Conservation (phyloP, 2,888 invertebrate species). For the Ormyrus labotus region DNA sequence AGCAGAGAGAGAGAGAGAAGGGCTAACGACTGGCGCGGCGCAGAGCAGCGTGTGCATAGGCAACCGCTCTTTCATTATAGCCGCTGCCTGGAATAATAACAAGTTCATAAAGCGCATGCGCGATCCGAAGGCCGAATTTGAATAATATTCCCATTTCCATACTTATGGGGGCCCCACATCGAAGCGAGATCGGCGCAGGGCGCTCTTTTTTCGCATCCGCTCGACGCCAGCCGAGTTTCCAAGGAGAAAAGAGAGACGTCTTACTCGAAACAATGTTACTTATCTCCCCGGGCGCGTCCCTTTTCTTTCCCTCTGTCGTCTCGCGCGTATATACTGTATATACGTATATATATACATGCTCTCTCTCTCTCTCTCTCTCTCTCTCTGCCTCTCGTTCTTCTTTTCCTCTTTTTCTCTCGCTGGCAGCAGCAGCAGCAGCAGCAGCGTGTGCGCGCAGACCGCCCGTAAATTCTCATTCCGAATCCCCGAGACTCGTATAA, state of each 20-base stretch:
- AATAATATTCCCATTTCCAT: constrained; percentile 70
- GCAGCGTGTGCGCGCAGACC: constrained; percentile 60
- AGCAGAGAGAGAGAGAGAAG: constrained; percentile 40
- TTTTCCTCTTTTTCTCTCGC: constrained; percentile 10
- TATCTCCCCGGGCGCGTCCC: constrained; percentile 39
- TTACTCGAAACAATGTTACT: constrained; percentile 74
- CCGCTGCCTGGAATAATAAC: constrained; percentile 71
- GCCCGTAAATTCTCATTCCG: constrained; percentile 75
- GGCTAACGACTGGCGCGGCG: constrained; percentile 38
- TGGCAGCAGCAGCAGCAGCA: neutral
- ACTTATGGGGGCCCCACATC: constrained; percentile 59
- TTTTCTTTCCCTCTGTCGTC: constrained; percentile 44
- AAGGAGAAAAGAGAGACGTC: constrained; percentile 63
- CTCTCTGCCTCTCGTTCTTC: constrained; percentile 23
- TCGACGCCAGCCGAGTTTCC: neutral
- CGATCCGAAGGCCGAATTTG: constrained; percentile 59
- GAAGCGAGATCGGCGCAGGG: constrained; percentile 29
- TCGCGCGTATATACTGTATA: too few species aligned
- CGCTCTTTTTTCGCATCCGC: constrained; percentile 10
- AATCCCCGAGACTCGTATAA: constrained; percentile 73
- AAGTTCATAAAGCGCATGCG: constrained; percentile 71
- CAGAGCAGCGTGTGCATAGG: constrained; percentile 41
- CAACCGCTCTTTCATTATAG: constrained; percentile 72
- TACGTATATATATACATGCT: neutral
- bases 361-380: neutral